Evolutionary conservation across 2,888 invertebrate species (phyloP), one percentile per base, ranked within the genome.

Genomic region (Lycocerus yunnanus): DNA sequence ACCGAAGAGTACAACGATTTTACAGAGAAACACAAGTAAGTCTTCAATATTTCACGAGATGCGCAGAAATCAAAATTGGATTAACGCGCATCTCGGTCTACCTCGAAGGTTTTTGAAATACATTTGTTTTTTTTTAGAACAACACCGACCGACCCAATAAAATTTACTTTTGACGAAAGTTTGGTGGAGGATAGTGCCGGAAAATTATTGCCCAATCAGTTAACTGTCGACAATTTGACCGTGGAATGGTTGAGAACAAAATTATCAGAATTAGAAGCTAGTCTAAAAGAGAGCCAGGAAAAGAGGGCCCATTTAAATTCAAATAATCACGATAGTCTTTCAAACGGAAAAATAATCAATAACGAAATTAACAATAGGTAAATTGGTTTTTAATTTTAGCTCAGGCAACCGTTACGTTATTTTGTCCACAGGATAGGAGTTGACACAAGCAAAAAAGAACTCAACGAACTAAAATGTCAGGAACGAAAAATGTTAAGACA

Each of bases 181-280:
- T 90, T 97, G 75, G 93, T 97, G 43, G 95, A 96, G 83, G 96
- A 97, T 82, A 95, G 95, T 69, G 94, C 94, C 68, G 96, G 97
- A 9, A 95, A 94, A 86, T 89, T 97, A 68, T 91, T 93, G 82
- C 93, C 95, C n/a, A 95, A 95, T 88, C 93, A 94, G 84, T 86
- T 98, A 78, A 95, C 97, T 0, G 95, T 97, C 0, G 97, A 98
- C 86, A 97, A 97, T 86, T 90, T 97, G 24, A 98, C 97, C 0
- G 93, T 96, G 58, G 97, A 97, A 83, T 95, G 95, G 93, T 87
- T 98, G 72, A 91, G 95, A 82, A 93, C 93, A 78, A 94, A 94
- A 84, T 88, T 95, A 71, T 90, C 89, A 14, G 96, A 96, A 81
- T 86, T 96, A 77, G 96, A 96, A 86, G 85, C 89, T n/a, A 90